Base-by-base conservation (phyloP, 1,140 invertebrate species). In the Cephus cinctus region DNA sequence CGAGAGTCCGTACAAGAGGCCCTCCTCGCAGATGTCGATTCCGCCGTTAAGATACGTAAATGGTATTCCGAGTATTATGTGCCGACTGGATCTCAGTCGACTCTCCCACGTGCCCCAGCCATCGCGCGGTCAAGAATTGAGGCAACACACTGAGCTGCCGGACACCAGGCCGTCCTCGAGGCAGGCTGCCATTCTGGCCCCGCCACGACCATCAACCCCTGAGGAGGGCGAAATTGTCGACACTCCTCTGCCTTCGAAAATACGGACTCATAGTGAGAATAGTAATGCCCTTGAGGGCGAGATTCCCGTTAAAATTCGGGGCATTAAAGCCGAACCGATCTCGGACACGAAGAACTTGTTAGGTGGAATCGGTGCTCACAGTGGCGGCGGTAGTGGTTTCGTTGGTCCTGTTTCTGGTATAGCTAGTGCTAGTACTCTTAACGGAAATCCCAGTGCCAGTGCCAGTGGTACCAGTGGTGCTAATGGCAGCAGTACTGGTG, bases 141-240 rank as follows among this genome's bases (percentile, higher is more conserved):
- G 79, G 21, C 73, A 76, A 22, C 68, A 74, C 6, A 76, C 75
- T 6, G 79, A 81, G 49, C 56, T 80, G 6, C 59, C 80, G 0
- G 73, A 81, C 69, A 85, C 75, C 55, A 85, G 74, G 82, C 83
- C 74, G 45, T 61, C 60, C 6, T 70, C 71, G 5, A 63, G 65
- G 36, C 56, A 63, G 57, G 72, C 79, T 50, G 15, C 35, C 41
- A n/a, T 52, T 51, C 5, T 34, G 50, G 15, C 54, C 8, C 40
- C 46, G 27, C 23, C 32, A 60, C 36, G 69, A 23, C 63, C 61
- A 21, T 47, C 59, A 1, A 67, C 62, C n/a, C 70, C 65, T 0
- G 67, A 71, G 30, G 67, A 72, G 19, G 67, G 66, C 5, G 71
- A 73, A 20, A 68, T 69, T 12, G 54, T 71, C 4, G 69, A 72